Evolutionary conservation across 1,140 invertebrate genomes (phyloP).

Genomic region (Cotesia vestalis): DNA sequence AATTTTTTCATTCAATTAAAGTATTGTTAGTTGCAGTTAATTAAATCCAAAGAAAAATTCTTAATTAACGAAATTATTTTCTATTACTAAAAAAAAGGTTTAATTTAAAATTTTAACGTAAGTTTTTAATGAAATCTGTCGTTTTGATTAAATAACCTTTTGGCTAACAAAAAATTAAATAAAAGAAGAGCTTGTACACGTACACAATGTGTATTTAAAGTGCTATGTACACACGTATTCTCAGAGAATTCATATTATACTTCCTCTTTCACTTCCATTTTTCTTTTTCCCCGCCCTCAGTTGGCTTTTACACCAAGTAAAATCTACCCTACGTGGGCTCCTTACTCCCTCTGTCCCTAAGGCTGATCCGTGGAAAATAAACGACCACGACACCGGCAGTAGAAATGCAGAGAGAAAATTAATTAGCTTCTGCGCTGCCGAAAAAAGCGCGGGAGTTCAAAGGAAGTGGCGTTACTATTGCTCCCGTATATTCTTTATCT

Average conservation of each 20-base stretch:
- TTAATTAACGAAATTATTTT: too few relatives aligned
- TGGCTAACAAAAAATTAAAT: not conserved
- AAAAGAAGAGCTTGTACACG: not conserved
- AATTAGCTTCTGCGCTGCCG: conserved; percentile 54
- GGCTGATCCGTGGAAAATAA: conserved; percentile 46
- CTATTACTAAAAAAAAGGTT: too few relatives aligned
- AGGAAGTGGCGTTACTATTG: conserved; percentile 49
- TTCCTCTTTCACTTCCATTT: conserved; percentile 12
- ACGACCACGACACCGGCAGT: conserved; percentile 39
- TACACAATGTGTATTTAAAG: conserved; percentile 2
- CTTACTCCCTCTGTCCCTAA: conserved; percentile 16
- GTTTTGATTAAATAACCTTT: too few relatives aligned
- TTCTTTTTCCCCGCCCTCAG: conserved; percentile 1
- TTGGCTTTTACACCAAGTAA: conserved; percentile 4
- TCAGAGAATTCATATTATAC: not conserved
- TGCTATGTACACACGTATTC: conserved; percentile 15
- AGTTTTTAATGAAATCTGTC: too few relatives aligned
- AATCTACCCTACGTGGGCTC: conserved; percentile 13
- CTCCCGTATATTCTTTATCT: not conserved
- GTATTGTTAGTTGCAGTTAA: too few relatives aligned
- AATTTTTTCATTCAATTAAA: too few relatives aligned
- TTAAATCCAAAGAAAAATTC: too few relatives aligned
- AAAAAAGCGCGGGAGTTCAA: conserved; percentile 54
- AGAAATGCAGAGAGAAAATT: conserved; percentile 47
- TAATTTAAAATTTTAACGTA: too few relatives aligned